Evolutionary conservation across 2,797 vertebrate genomes (phyloP).

Genomic region (Pitangus sulphuratus): DNA sequence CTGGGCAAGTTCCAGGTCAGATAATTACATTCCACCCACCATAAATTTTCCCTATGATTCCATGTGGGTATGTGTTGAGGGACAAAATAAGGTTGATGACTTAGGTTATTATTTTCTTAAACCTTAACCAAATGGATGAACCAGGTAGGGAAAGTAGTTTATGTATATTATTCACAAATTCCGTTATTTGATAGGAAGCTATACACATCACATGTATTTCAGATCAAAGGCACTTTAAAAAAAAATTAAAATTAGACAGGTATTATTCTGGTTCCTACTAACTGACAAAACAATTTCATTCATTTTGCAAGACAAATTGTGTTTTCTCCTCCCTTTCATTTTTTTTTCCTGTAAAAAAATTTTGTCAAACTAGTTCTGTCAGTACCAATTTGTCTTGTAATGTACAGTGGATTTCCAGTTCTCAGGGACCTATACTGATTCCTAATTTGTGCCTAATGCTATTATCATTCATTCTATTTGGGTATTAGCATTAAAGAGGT

Average conservation of each 20-base stretch:
- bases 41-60: not conserved
- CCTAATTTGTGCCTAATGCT: not conserved
- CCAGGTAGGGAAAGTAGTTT: not conserved
- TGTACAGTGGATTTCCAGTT: not conserved
- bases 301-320: not conserved
- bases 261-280: not conserved
- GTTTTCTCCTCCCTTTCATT: not conserved
- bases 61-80: not conserved
- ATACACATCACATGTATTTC: not conserved
- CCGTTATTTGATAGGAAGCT: not conserved
- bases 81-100: slow-evolving; percentile 1
- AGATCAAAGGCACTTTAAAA: not conserved
- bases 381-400: not conserved
- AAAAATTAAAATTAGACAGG: not conserved
- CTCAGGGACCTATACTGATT: not conserved
- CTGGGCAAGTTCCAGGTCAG: slow-evolving; percentile 15
- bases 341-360: not conserved
- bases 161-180: not conserved
- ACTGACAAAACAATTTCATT: not conserved
- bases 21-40: not conserved
- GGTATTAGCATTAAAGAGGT: slow-evolving; percentile 28
- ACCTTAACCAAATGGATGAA: not conserved
- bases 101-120: slow-evolving; percentile 8
- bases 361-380: not conserved
- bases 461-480: slow-evolving; percentile 52